Percentiles rank a stretch among this genome's conserved stretches.
Evolutionary conservation across 2,797 vertebrate genomes (phyloP).

Genomic region (Staurois parvus): DNA sequence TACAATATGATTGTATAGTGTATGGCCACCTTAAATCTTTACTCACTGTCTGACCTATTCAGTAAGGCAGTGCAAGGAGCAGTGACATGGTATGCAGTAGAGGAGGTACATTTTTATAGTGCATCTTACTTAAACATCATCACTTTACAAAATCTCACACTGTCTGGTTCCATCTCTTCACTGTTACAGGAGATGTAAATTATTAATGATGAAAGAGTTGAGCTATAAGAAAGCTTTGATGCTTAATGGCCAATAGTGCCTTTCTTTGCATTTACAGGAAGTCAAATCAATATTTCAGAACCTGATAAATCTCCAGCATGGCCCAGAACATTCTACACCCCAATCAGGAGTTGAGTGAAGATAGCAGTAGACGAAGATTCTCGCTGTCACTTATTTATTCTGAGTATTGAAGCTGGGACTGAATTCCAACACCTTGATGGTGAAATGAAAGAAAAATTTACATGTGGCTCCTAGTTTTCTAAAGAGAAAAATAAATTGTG

Average conservation of each 20-base stretch:
- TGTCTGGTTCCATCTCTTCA: slow-evolving; percentile 19
- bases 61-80: too few species aligned
- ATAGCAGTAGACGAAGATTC: background rate
- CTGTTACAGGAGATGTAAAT: slow-evolving; percentile 28
- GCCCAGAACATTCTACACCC: background rate
- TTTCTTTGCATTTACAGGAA: slow-evolving; percentile 41
- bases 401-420: background rate
- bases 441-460: too few species aligned
- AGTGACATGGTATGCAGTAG: too few species aligned
- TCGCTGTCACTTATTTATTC: background rate
- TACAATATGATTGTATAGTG: too few species aligned
- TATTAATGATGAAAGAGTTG: slow-evolving; percentile 21
- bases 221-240: slow-evolving; percentile 45
- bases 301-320: slow-evolving; percentile 18
- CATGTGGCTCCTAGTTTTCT: too few species aligned
- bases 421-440: background rate
- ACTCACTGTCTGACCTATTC: too few species aligned
- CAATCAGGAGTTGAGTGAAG: background rate
- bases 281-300: slow-evolving; percentile 50
- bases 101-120: too few species aligned
- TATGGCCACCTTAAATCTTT: too few species aligned
- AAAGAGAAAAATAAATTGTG: too few species aligned
- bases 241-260: background rate
- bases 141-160: background rate
- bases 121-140: slow-evolving; percentile 13